Conservation (phyloP, 2,888 invertebrate species). For the Drosophila multiciliata region DNA sequence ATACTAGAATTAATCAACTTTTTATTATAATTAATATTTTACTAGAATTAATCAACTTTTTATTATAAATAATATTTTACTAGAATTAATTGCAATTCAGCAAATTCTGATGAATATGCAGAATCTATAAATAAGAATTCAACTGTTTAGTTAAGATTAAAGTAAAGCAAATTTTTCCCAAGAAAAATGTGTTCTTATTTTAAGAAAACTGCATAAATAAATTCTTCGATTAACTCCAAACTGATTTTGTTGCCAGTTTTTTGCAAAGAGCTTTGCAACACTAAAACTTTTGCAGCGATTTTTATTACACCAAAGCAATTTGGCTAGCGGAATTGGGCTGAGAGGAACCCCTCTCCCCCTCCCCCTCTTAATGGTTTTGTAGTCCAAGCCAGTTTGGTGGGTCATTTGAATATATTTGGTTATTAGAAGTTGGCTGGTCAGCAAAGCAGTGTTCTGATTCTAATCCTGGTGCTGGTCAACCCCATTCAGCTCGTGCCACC, state of each 20-base stretch:
- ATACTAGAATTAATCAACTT: too few species aligned
- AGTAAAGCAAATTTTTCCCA: too few species aligned
- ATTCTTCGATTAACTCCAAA: background rate
- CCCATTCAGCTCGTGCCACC: conserved; percentile 57
- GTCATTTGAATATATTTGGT: conserved; percentile 21
- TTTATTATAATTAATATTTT: too few species aligned
- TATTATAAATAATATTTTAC: background rate
- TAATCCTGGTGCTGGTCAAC: conserved; percentile 16
- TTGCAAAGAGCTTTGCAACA: background rate
- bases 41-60: background rate
- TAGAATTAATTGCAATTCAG: background rate
- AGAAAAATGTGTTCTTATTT: too few species aligned
- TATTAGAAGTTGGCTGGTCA: conserved; percentile 37
- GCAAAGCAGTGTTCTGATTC: conserved; percentile 1
- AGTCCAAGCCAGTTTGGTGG: background rate
- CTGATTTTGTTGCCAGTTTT: background rate
- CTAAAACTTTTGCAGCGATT: background rate
- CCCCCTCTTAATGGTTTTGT: background rate
- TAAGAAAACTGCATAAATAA: background rate
- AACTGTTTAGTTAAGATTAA: background rate
- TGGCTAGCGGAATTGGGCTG: conserved; percentile 3
- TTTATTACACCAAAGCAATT: background rate
- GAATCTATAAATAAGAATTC: background rate
- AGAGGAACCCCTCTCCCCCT: too few species aligned
- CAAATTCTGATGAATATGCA: background rate